Evolutionary conservation across 1,140 invertebrate species (phyloP), one percentile per base, ranked within the genome.

Genomic region (Eulimnadia texana): DNA sequence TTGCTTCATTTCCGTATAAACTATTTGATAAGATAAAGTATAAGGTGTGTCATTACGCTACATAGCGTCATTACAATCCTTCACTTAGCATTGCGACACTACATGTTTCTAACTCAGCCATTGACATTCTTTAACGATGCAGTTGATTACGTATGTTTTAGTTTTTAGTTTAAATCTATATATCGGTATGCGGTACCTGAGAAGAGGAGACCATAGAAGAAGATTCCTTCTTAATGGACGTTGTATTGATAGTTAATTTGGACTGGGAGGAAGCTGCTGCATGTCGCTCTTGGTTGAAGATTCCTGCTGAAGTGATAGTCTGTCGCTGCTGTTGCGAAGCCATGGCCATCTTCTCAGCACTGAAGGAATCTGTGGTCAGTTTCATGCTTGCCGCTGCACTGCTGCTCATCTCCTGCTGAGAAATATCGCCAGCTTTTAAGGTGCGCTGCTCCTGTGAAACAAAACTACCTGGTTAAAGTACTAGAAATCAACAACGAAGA

Each of bases 301-400:
- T 80, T 9, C 87, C 86, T 57, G 82, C 81, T 11, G 84, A 81
- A 0, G 85, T 88, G 59, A 89, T 80, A 3, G 84, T 89, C 71
- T 91, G 87, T 16, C 84, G 78, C 66, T 88, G 86, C 69, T 93
- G 85, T 64, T 89, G 84, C 51, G 87, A 84, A 61, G 85, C 82
- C 73, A 87, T 84, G 1, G 87, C 85, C 68, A 85, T 85, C 73
- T 90, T 87, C 73, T 92, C 87, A 3, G 86, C 82, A 61, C 82
- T 89, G 71, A 88, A 91, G 13, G 82, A 84, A 65, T 90, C 88
- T 50, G 86, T 90, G 51, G 89, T 85, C 22, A 93, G 73, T 71
- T 87, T 88, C 74, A 90, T 84, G 64, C 84, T 77, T 2, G 84
- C 82, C 19, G 74, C 76, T 47, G 85, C 82, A 72, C 87, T 79